Evolutionary conservation across 2,113 vertebrate genomes (phyloP), one percentile per base, ranked within the genome.

Genomic region (Mionectes macconnelli): DNA sequence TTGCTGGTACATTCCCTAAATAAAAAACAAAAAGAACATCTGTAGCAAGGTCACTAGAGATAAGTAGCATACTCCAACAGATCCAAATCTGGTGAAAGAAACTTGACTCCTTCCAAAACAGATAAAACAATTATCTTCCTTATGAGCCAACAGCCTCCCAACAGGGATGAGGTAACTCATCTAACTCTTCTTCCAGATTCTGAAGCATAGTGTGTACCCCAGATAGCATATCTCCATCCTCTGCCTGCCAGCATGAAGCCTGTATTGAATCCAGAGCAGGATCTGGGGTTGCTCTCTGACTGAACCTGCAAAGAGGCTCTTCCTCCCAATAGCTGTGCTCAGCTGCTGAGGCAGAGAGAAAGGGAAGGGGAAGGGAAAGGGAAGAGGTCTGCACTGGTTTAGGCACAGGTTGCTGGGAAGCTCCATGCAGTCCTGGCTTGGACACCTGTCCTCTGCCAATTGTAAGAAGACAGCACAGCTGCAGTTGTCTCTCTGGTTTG

Each of bases 251-350:
- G 12, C 31, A 64, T 67, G 77, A 85, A 68, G 45, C 24, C 15
- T 50, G 27, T 24, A 25, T 27, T 50, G 49, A 50, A 50, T 50
- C 39, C 30, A 6, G 37, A 62, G 66, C 39, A 42, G 47, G 23
- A 64, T 23, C 40, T 53, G 35, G 21, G 40, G 10, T 35, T 66
- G 28, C 19, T 47, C 35, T 73, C 45, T 30, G 49, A 23, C 28
- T 59, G 23, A 69, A 33, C 8, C 25, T 1, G 6, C 67, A 35
- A 18, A 84, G 81, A 49, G 63, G 17, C 14, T 49, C 73, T 62
- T 88, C 57, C 9, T 68, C 40, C 16, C 1, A 0, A 35, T 37
- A 1, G 1, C 79, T 4, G 2, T 8, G 21, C 52, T 45, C 0
- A 0, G 64, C 49, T n/a, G 66, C 66, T 50, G 35, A 42, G 24